These are phyloP conservation scores for Dryoscopus gambensis DNA, from an alignment of 2,113 vertebrate species.

Conservation along the genomic window DNA sequence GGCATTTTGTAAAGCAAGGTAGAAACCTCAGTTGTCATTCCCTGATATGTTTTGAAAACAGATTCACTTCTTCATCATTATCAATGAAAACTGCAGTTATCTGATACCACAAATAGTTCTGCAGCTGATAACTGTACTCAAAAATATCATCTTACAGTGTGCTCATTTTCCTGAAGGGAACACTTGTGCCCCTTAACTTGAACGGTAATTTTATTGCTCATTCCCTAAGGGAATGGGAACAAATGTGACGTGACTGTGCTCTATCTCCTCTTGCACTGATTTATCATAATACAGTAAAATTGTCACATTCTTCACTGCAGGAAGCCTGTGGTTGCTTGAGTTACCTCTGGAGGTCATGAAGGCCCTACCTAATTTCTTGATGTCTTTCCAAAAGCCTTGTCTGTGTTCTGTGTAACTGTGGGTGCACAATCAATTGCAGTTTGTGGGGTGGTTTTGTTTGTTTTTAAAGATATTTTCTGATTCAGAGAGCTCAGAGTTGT, in stretches of 20 bases:
- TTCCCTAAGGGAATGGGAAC: neutral
- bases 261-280: neutral
- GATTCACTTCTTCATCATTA: neutral
- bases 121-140: neutral
- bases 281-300: neutral
- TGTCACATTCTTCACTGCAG: neutral
- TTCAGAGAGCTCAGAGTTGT: neutral
- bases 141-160: neutral
- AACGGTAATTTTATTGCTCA: neutral
- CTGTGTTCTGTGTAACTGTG: neutral
- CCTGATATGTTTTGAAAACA: neutral
- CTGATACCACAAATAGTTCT: neutral
- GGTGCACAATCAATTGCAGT: neutral
- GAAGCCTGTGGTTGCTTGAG: neutral
- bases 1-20: neutral
- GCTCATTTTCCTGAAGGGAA: neutral
- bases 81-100: neutral
- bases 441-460: neutral
- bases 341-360: neutral
- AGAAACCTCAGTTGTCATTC: neutral
- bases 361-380: neutral
- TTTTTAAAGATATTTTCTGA: neutral
- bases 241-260: neutral
- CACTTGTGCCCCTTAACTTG: neutral
- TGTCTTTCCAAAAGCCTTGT: neutral